Evolutionary conservation across 1,140 invertebrate genomes (phyloP).

Genomic region (Bombus pyrosoma): DNA sequence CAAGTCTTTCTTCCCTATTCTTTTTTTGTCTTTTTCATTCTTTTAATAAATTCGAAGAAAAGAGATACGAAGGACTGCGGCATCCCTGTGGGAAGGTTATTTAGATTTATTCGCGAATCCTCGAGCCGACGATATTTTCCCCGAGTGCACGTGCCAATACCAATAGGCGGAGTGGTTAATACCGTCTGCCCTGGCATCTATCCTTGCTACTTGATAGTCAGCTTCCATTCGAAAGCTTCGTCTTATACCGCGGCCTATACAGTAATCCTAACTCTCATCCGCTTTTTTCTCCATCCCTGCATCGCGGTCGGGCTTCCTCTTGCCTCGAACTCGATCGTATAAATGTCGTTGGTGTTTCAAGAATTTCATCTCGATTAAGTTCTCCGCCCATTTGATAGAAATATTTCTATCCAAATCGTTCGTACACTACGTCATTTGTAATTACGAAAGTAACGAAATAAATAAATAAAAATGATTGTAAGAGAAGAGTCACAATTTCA

Average conservation of each 20-base stretch:
- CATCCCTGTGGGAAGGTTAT: conserved; percentile 60
- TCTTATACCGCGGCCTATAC: conserved; percentile 62
- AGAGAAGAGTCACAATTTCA: too few species aligned
- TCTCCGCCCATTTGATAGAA: background rate
- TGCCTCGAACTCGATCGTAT: background rate
- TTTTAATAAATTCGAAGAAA: conserved; percentile 55
- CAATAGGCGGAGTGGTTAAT: conserved; percentile 64
- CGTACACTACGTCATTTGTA: background rate
- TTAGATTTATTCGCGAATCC: conserved; percentile 69
- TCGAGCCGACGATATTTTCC: conserved; percentile 53
- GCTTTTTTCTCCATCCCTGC: conserved; percentile 22
- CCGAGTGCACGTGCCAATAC: conserved; percentile 63
- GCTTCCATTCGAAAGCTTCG: conserved; percentile 63
- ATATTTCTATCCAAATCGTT: background rate
- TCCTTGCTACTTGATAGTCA: conserved; percentile 68
- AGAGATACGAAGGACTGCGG: conserved; percentile 59
- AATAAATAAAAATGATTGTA: too few species aligned
- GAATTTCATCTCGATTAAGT: background rate
- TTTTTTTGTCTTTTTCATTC: conserved; percentile 16
- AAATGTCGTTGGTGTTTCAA: conserved; percentile 28
- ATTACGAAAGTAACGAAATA: too few species aligned
- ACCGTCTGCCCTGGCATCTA: conserved; percentile 64
- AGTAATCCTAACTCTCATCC: conserved; percentile 55
- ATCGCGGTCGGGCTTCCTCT: background rate
- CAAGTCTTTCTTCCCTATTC: background rate